Conservation (phyloP, 2,888 invertebrate genomes). For the Drosophila paucipuncta region DNA sequence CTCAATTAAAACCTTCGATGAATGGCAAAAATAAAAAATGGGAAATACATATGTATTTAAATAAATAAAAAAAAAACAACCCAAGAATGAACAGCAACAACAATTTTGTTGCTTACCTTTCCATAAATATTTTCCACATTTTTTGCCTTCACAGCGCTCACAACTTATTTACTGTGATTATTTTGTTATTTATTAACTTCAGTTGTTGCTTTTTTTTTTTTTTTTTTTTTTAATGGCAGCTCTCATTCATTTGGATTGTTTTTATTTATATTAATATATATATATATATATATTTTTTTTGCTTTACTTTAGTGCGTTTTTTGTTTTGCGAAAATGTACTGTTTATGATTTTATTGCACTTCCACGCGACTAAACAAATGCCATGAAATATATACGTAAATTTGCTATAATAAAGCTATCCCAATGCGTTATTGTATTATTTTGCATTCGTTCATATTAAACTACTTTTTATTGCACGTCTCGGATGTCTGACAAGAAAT, state of each 20-base stretch:
- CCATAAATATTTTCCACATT: conserved; percentile 40
- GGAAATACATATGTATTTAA: conserved; percentile 24
- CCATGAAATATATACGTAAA: conserved; percentile 61
- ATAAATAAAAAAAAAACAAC: conserved; percentile 28
- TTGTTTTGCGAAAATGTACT: conserved; percentile 44
- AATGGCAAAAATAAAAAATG: conserved; percentile 44
- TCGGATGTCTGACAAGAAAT: neutral
- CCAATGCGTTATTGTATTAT: conserved; percentile 27
- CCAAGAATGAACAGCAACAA: conserved; percentile 40
- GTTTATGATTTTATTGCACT: conserved; percentile 70
- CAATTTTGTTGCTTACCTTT: conserved; percentile 50
- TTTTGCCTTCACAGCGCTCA: conserved; percentile 24
- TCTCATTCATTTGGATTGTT: conserved; percentile 25
- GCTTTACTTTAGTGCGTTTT: conserved; percentile 33
- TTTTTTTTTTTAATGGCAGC: conserved; percentile 14
- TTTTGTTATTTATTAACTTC: conserved; percentile 52
- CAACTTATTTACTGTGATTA: conserved; percentile 52
- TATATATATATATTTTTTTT: conserved; percentile 1
- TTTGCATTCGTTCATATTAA: conserved; percentile 47
- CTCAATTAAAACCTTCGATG: conserved; percentile 70
- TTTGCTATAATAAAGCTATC: conserved; percentile 53
- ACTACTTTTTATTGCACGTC: conserved; percentile 18
- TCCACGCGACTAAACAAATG: conserved; percentile 70
- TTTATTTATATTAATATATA: conserved; percentile 11
- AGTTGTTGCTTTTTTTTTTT: conserved; percentile 21